These are phyloP conservation scores for Drosophila sulfurigaster DNA, from an alignment of 1,140 invertebrate species.

Conservation along the genomic window DNA sequence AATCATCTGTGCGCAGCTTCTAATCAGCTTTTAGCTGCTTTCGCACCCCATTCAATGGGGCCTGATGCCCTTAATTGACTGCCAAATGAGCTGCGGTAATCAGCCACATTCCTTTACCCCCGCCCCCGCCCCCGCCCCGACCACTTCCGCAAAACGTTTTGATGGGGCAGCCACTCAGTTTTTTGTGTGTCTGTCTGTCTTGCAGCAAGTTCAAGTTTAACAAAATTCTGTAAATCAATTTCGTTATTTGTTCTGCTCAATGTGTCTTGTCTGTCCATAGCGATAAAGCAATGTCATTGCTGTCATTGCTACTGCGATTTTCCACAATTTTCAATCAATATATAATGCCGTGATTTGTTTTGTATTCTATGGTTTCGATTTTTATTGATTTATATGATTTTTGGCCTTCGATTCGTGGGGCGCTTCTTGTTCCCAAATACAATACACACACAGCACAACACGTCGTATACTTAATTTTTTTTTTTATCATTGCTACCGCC, in stretches of 20 bases:
- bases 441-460: not conserved
- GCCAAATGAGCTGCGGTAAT: constrained; percentile 59
- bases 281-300: constrained; percentile 6
- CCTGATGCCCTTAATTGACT: constrained; percentile 56
- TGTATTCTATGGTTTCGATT: constrained; percentile 9
- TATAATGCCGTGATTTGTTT: constrained; percentile 54
- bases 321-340: constrained; percentile 62
- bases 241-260: constrained; percentile 25
- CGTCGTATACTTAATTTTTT: constrained; percentile 20
- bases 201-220: constrained; percentile 29
- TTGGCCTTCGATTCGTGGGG: constrained; percentile 32
- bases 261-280: too few relatives aligned
- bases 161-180: not conserved
- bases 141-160: constrained; percentile 1
- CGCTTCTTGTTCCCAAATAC: constrained; percentile 17
- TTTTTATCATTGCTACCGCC: constrained; percentile 13
- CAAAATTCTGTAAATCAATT: constrained; percentile 45
- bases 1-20: not conserved
- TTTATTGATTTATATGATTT: constrained; percentile 69
- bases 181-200: not conserved
- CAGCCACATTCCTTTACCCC: constrained; percentile 3
- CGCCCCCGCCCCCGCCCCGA: not conserved
- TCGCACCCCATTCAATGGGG: not conserved
- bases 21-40: constrained; percentile 10
- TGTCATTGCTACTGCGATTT: constrained; percentile 53